Percentiles rank a stretch among this genome's conserved stretches.
phyloP scores from a whole-genome alignment of 1,140 invertebrate genomes.

The Drosophila truncata region DNA sequence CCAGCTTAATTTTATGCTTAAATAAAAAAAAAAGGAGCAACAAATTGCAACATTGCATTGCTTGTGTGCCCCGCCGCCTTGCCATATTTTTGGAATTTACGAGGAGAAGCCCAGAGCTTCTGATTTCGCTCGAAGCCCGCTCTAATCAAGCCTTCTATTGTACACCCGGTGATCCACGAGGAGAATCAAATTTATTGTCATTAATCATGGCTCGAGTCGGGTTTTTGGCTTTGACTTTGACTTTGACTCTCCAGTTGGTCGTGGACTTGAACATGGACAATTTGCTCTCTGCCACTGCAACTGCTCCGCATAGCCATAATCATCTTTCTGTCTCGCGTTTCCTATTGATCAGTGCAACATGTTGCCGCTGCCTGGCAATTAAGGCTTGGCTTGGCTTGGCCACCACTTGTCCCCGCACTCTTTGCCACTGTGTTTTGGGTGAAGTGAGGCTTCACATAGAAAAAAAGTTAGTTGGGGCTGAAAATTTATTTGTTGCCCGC shows the following conservation, averaged over 20 bases:
- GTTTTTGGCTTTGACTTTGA: conserved; percentile 69
- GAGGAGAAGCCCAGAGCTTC: conserved; percentile 48
- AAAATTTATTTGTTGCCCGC: conserved; percentile 72
- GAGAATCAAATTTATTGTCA: conserved; percentile 81
- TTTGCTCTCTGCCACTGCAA: conserved; percentile 38
- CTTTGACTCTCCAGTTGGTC: conserved; percentile 64
- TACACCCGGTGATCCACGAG: conserved; percentile 42
- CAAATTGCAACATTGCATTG: conserved; percentile 75
- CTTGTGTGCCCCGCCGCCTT: conserved; percentile 48
- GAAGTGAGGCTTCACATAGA: neutral
- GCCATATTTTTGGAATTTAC: conserved; percentile 77
- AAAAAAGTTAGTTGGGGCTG: conserved; percentile 40
- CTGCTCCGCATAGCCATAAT: conserved; percentile 51
- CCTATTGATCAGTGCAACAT: conserved; percentile 81
- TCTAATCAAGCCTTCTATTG: conserved; percentile 74
- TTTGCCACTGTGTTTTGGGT: neutral
- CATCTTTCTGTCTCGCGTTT: conserved; percentile 55
- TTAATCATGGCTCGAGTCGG: conserved; percentile 69
- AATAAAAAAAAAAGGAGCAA: conserved; percentile 34
- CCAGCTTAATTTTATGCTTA: conserved; percentile 60
- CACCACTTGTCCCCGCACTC: neutral
- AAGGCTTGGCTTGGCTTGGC: conserved; percentile 67
- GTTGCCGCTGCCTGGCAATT: conserved; percentile 81
- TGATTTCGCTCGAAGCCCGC: conserved; percentile 30
- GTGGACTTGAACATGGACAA: conserved; percentile 33